Percentiles rank a stretch among this genome's conserved stretches.
Evolutionary conservation across 2,797 vertebrate species (phyloP).

Genomic region (Malurus leucopterus): DNA sequence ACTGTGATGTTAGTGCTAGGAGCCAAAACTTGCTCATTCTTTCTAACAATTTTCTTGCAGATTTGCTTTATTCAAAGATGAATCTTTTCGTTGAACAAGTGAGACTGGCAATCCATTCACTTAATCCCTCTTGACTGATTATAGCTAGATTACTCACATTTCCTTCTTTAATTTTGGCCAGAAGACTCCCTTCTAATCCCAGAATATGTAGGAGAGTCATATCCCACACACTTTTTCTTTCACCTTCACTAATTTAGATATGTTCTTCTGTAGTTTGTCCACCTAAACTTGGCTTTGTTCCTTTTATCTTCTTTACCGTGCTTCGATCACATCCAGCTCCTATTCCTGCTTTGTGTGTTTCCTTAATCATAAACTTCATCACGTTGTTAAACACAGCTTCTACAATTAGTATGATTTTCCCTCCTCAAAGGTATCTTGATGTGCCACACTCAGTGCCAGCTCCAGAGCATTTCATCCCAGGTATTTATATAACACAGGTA

Average conservation of each 20-base stretch:
- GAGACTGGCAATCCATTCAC: background rate
- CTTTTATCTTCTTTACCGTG: background rate
- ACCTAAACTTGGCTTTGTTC: background rate
- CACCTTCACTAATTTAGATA: background rate
- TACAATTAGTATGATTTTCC: background rate
- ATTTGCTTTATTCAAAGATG: background rate
- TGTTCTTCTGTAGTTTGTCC: background rate
- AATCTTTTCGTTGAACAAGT: background rate
- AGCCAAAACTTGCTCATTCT: background rate
- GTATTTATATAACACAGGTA: background rate
- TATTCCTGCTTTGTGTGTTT: background rate
- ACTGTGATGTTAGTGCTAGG: background rate
- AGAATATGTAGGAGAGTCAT: background rate
- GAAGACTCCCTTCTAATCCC: background rate
- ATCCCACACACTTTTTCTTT: background rate
- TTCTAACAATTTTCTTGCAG: background rate
- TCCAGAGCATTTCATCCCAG: background rate
- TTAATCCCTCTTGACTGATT: background rate
- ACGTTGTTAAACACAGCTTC: background rate
- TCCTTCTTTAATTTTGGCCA: background rate
- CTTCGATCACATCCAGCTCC: background rate
- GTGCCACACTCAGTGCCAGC: background rate
- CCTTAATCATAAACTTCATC: background rate
- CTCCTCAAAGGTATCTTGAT: rapidly evolving
- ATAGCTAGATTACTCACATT: background rate